These are phyloP conservation scores for Caenorhabditis wallacei DNA, from an alignment of 2,888 invertebrate genomes.

Conservation along the genomic window DNA sequence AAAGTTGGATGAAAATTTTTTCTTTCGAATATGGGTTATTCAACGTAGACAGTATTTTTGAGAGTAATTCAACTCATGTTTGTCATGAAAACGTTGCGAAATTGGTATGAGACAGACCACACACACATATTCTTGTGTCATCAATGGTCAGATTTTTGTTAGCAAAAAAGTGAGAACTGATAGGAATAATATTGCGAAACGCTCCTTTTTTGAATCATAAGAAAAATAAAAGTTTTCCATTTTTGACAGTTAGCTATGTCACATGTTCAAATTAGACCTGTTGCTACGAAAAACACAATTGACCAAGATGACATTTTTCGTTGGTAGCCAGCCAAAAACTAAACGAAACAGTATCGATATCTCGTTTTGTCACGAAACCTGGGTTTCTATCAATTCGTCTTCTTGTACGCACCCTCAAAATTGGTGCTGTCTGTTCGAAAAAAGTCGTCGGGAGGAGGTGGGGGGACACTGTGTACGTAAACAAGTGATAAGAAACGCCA, in stretches of 20 bases:
- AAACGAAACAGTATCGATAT: too few relatives aligned
- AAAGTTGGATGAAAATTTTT: constrained; percentile 15
- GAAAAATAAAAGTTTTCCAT: neutral
- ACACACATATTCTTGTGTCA: constrained; percentile 10
- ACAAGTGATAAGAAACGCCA: constrained; percentile 57
- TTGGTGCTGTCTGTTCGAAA: constrained; percentile 37
- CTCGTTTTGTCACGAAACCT: neutral
- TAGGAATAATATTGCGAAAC: constrained; percentile 34
- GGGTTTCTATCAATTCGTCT: neutral
- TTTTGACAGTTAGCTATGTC: too few relatives aligned
- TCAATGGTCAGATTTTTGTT: constrained; percentile 36
- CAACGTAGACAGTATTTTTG: neutral
- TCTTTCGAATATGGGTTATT: too few relatives aligned
- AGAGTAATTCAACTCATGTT: neutral
- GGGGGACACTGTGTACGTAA: constrained; percentile 51
- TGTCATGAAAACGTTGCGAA: constrained; percentile 44
- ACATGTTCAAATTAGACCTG: too few relatives aligned
- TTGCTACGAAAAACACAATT: too few relatives aligned
- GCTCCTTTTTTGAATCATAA: neutral
- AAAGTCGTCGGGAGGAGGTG: neutral
- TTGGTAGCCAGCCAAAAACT: neutral
- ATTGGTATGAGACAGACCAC: constrained; percentile 35
- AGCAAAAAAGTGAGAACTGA: constrained; percentile 1
- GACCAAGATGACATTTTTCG: too few relatives aligned
- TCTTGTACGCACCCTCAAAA: constrained; percentile 21